Base-by-base conservation (phyloP, 2,888 invertebrate genomes). In the Chironomus riparius region DNA sequence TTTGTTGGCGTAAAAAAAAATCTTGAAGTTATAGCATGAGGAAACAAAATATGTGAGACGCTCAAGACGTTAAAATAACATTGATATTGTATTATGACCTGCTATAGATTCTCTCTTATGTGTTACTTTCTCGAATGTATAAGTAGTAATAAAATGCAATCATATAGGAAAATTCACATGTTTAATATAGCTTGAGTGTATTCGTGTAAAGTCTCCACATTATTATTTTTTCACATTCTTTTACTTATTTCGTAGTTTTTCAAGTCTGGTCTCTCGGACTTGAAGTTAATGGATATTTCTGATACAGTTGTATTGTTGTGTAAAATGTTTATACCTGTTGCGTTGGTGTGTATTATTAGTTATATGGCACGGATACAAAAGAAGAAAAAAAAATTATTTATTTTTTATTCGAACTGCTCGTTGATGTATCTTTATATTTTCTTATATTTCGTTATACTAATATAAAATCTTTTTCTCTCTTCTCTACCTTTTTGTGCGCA, bases 401-500 rank as follows among this genome's bases (percentile, higher is more conserved):
- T 38, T 47, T 38, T 28, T n/a, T 28, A 28, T 62, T 56, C 48
- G 56, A 70, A 70, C 50, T 24, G 38, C 50, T 62, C 61, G 72
- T 72, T 72, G 72, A 72, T 72, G 72, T 72, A 72, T 72, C 72
- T 72, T 72, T 72, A 50, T 65, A 21, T 70, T 62, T 62, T 71
- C 71, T 71, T 71, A 70, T 47, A 21, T 72, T 72, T 72, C 62
- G 61, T 72, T 50, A 50, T 70, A 72, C 61, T 56, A 56, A 71
- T 71, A 71, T 71, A 15, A 50, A 21, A 56, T 72, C 38, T 72
- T 70, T 72, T 56, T 56, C 56, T 56, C 56, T 56, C 56, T 18
- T 56, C 56, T 72, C 72, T 72, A 72, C 72, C 72, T 72, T 72
- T 72, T 72, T 72, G 72, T 72, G 72, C 72, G 72, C 72, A 72